These are phyloP conservation scores for Eulimnadia texana DNA, from an alignment of 1,140 invertebrate genomes.

Conservation along the genomic window DNA sequence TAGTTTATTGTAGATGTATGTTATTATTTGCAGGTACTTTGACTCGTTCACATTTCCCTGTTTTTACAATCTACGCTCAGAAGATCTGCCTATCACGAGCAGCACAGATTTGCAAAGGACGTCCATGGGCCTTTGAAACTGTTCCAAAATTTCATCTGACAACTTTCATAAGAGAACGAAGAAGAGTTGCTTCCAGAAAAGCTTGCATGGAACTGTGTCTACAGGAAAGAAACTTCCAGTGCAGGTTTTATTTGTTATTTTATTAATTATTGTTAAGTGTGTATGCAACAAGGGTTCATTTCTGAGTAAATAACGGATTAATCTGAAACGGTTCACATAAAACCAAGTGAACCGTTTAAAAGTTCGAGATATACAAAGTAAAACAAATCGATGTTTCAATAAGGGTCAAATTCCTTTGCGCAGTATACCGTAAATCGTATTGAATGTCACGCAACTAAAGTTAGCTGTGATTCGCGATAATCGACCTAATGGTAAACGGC, in stretches of 20 bases:
- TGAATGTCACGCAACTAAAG: no score
- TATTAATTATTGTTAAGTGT: no score
- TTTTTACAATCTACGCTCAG: slow-evolving; percentile 38
- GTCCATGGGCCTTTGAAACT: slow-evolving; percentile 35
- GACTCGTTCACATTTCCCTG: slow-evolving; percentile 36
- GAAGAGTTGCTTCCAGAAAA: slow-evolving; percentile 24
- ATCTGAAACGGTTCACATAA: no score
- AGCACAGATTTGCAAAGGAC: slow-evolving; percentile 23
- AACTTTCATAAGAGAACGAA: slow-evolving; percentile 23
- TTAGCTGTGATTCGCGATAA: no score
- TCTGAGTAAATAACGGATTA: background rate
- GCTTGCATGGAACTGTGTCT: slow-evolving; percentile 34
- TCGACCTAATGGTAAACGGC: no score
- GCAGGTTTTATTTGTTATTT: slow-evolving; percentile 26
- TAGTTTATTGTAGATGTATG: slow-evolving; percentile 1
- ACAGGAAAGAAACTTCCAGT: slow-evolving; percentile 31
- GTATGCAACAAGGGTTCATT: background rate
- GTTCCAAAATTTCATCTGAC: slow-evolving; percentile 24
- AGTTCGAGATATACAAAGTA: no score
- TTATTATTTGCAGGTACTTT: slow-evolving; percentile 25
- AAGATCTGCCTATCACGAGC: slow-evolving; percentile 31
- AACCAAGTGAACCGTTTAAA: no score
- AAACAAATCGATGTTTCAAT: no score
- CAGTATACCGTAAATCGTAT: no score
- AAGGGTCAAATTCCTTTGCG: no score